These are phyloP conservation scores for Gila orcuttii DNA, from an alignment of 2,113 vertebrate species.

Conservation along the genomic window DNA sequence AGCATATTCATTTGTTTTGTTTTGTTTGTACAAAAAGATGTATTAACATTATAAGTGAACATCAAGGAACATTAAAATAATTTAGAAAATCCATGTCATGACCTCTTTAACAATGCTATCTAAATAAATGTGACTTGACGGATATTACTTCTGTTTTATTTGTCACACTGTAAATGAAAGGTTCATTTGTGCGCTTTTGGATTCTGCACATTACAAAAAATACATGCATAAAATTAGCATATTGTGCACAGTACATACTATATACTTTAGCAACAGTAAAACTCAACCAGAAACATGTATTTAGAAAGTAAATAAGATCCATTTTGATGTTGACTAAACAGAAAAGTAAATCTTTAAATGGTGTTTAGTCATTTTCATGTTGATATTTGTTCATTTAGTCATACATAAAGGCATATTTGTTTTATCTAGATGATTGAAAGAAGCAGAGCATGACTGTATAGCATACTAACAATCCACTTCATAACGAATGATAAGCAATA, in stretches of 20 bases:
- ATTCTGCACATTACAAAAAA: background rate
- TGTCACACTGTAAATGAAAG: no score
- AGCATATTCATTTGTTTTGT: no score
- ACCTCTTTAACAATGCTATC: no score
- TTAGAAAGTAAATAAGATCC: background rate
- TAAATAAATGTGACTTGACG: no score
- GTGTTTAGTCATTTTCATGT: background rate
- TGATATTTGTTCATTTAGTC: background rate
- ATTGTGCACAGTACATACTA: background rate
- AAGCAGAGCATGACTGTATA: background rate
- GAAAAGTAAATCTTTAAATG: background rate
- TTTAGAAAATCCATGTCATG: no score
- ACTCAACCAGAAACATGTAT: background rate
- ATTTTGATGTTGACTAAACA: background rate
- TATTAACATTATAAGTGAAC: no score
- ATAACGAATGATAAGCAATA: background rate
- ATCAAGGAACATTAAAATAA: no score
- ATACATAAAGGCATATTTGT: background rate
- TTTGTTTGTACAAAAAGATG: no score
- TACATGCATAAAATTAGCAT: background rate
- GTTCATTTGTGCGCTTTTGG: no score
- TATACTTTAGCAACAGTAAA: background rate
- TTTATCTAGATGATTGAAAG: constrained; percentile 1
- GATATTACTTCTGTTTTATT: no score
- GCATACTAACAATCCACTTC: background rate